Evolutionary conservation across 1,140 invertebrate species (phyloP).

Genomic region (Mya arenaria): DNA sequence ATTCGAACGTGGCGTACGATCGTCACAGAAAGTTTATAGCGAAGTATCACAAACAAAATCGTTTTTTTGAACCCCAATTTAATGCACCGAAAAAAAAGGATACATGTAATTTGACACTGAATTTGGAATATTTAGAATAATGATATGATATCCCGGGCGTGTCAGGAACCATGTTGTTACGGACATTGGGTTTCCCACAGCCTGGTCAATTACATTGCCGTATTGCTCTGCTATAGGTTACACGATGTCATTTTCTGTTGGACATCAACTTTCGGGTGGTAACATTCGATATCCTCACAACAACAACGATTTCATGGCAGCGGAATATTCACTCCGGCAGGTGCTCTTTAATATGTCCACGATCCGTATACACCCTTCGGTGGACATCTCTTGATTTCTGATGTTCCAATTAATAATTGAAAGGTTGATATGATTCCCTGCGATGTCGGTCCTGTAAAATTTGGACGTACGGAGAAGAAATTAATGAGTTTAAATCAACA

Average conservation of each 20-base stretch:
- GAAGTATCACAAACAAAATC: slow-evolving; percentile 88
- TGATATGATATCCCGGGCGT: slow-evolving; percentile 86
- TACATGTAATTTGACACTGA: slow-evolving; percentile 84
- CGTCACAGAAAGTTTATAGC: slow-evolving; percentile 83
- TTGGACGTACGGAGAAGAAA: slow-evolving; percentile 21
- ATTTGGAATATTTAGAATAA: slow-evolving; percentile 90
- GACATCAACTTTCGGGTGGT: slow-evolving; percentile 84
- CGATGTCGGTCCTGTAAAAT: slow-evolving; percentile 15
- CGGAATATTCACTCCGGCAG: slow-evolving; percentile 81
- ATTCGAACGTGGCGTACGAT: slow-evolving; percentile 90
- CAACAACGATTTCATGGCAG: slow-evolving; percentile 79
- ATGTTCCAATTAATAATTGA: slow-evolving; percentile 50
- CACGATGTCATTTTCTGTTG: slow-evolving; percentile 83
- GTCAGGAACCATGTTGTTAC: slow-evolving; percentile 83
- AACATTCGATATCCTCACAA: slow-evolving; percentile 81
- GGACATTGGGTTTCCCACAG: slow-evolving; percentile 87
- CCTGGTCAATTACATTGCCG: slow-evolving; percentile 89
- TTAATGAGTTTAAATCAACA: slow-evolving; percentile 37
- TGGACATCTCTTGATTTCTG: slow-evolving; percentile 61
- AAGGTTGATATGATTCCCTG: neutral
- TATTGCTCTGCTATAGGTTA: slow-evolving; percentile 75
- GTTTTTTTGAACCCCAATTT: slow-evolving; percentile 84
- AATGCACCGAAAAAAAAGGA: slow-evolving; percentile 76
- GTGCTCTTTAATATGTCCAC: slow-evolving; percentile 50
- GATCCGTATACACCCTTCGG: slow-evolving; percentile 27